These are phyloP conservation scores for Allochrocebus solatus DNA, from an alignment of 2,797 vertebrate species.

Conservation along the genomic window DNA sequence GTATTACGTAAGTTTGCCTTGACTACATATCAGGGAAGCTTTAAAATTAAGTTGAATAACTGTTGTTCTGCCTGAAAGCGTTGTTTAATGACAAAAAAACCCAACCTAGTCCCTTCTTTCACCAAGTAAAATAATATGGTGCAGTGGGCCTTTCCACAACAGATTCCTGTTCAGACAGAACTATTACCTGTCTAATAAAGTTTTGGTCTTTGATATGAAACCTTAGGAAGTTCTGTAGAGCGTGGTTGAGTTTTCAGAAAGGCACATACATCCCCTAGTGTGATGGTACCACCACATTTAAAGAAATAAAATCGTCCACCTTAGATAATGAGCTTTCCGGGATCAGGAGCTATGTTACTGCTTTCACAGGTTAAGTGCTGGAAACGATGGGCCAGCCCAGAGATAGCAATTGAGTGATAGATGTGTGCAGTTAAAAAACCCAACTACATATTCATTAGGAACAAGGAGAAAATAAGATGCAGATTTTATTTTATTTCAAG, in stretches of 20 bases:
- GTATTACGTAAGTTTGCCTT: background rate
- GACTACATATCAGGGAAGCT: background rate
- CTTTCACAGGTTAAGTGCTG: background rate
- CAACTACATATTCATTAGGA: background rate
- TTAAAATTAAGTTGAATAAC: background rate
- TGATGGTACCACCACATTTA: background rate
- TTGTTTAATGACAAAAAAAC: background rate
- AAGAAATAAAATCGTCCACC: background rate
- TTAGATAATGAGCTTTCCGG: background rate
- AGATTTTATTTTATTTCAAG: constrained; percentile 26
- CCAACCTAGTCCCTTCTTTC: background rate
- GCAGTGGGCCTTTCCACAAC: background rate
- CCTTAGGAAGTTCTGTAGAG: background rate
- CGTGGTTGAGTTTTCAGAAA: background rate
- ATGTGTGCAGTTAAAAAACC: background rate
- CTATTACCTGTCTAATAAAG: background rate
- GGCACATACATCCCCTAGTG: rapidly evolving
- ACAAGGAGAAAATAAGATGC: background rate
- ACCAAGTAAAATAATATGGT: background rate
- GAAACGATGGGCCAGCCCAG: background rate
- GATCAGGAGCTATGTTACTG: background rate
- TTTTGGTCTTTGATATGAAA: background rate
- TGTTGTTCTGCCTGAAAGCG: background rate
- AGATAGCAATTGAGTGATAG: background rate
- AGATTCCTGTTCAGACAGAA: background rate